Base-by-base conservation (phyloP, 2,797 vertebrate genomes). In the Phalloptychus januarius region DNA sequence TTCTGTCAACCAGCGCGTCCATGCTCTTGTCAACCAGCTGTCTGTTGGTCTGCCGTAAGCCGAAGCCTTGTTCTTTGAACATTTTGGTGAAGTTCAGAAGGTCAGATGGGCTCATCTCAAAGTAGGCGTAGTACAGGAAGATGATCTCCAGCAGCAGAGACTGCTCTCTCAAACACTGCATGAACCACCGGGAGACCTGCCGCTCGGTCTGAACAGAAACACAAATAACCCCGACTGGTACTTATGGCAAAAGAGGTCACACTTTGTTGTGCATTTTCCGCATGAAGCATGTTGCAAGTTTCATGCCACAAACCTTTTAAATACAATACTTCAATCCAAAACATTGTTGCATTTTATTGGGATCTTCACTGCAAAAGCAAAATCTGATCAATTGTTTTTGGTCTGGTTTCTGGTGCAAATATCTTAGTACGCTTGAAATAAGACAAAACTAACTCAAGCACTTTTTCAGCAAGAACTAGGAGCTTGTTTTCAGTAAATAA, bases 21-120 rank as follows among this genome's bases (percentile, higher is more conserved):
- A 99, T 97, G 92, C 95, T 98, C 90, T 97, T 97, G 82, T 99
- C 97, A 3, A 99, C 95, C 7, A 99, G 91, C 85, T 99, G 98
- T 48, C 98, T 95, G 91, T 99, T 99, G 80, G 97, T 98, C 91
- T 99, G 98, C 1, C 98, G 94, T 2, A 95, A 94, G 72, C 98
- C 98, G 76, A 99, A 99, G 23, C 98, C 98, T 91, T 99, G 96
- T 58, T 98, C 98, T 86, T 98, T 99, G 90, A 99, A 99, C 93
- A 97, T 95, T 87, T 96, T 97, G 31, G 97, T 96, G 80, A 99
- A 97, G 0, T 91, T 91, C 85, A 98, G 85, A 0, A 99, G 95
- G 75, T 99, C 98, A 1, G 95, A 87, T 0, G 97, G 95, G 8
- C 94, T 93, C 97, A 99, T 99, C 91, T 99, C 97, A 75, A 99